A percentile compares a stretch with the other conserved stretches of the same genome.
Evolutionary conservation across 1,140 invertebrate genomes (phyloP).

Genomic region (Apis laboriosa): DNA sequence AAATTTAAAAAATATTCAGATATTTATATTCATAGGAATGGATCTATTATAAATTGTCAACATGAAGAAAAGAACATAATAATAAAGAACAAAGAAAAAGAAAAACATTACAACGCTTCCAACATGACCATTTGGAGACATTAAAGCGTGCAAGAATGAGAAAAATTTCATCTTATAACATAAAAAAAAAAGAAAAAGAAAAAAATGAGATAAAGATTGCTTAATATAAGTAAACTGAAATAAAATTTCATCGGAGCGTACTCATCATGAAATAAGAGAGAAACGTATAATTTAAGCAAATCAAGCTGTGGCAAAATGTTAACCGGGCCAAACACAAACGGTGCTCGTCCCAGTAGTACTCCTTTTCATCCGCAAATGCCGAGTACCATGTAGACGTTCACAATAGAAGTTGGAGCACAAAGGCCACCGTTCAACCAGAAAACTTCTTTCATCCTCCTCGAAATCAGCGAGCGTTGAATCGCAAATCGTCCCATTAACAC

Average conservation of each 20-base stretch:
- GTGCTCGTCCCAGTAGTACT: not conserved
- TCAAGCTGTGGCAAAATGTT: conserved; percentile 9
- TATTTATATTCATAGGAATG: too few species aligned
- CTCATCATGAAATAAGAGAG: not conserved
- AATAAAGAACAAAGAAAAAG: too few species aligned
- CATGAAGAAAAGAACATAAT: too few species aligned
- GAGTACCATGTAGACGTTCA: not conserved
- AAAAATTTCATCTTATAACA: not conserved
- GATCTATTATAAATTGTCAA: too few species aligned
- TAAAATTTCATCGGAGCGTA: not conserved
- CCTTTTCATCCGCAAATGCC: not conserved
- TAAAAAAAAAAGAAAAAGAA: not conserved
- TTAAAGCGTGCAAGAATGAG: not conserved
- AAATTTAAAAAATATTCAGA: too few species aligned
- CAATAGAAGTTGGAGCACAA: conserved; percentile 7
- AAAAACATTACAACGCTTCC: too few species aligned
- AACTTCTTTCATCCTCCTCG: conserved; percentile 6
- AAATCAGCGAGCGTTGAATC: conserved; percentile 23
- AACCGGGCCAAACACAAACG: conserved; percentile 17
- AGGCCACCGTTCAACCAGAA: not conserved
- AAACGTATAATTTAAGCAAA: not conserved
- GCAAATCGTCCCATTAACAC: conserved; percentile 27
- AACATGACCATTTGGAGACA: not conserved
- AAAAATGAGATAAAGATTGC: not conserved
- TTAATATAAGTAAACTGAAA: not conserved